Evolutionary conservation across 2,113 vertebrate species (phyloP).

Genomic region (Thunnus thynnus): DNA sequence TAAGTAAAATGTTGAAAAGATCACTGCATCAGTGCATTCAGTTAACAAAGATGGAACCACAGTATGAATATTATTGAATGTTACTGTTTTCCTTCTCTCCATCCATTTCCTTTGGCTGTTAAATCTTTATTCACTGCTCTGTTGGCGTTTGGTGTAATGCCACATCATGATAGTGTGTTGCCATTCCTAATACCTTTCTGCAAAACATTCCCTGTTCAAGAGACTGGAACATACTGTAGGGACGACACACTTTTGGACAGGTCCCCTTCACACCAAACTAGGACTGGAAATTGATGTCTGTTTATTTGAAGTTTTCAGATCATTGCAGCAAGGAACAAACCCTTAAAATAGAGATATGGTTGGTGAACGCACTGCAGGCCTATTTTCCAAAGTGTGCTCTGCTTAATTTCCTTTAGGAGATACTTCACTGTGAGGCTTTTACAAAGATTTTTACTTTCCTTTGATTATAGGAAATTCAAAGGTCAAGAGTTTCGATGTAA

Average conservation of each 20-base stretch:
- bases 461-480: not conserved
- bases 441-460: conserved; percentile 9
- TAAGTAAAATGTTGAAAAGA: conserved; percentile 77
- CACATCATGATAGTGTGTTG: conserved; percentile 19
- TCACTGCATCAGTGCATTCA: too few relatives aligned
- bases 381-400: conserved; percentile 45
- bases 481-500: not conserved
- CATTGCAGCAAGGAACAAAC: conserved; percentile 49
- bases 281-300: conserved; percentile 81
- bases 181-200: conserved; percentile 30
- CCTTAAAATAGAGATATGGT: conserved; percentile 70
- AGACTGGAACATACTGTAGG: conserved; percentile 42
- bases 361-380: conserved; percentile 41
- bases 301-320: conserved; percentile 76
- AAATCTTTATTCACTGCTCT: conserved; percentile 16
- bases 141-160: conserved; percentile 28
- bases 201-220: conserved; percentile 44
- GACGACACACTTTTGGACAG: conserved; percentile 63
- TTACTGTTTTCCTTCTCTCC: not conserved
- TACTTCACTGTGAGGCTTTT: conserved; percentile 10
- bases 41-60: not conserved
- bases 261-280: conserved; percentile 76
- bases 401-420: conserved; percentile 50
- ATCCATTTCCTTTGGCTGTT: not conserved
- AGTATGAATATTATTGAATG: not conserved